These are phyloP conservation scores for Mus caroli DNA, from an alignment of 2,797 vertebrate genomes.

Conservation along the genomic window DNA sequence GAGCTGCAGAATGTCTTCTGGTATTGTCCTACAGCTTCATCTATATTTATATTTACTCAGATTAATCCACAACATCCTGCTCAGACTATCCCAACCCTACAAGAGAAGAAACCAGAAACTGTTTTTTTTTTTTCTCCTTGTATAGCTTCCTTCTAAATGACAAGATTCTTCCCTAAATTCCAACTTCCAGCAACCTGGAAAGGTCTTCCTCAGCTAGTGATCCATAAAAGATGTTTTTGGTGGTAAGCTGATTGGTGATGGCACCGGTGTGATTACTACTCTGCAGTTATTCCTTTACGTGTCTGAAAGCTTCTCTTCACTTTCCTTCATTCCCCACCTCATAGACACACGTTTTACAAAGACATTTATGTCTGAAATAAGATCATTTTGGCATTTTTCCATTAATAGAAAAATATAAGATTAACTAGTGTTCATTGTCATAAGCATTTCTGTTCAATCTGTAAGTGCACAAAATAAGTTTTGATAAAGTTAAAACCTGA, in stretches of 20 bases:
- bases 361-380: background rate
- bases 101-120: background rate
- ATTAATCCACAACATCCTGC: background rate
- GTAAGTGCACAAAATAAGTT: conserved; percentile 72
- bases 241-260: background rate
- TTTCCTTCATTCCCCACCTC: background rate
- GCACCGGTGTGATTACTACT: background rate
- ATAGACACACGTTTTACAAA: conserved; percentile 9
- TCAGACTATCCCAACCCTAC: background rate
- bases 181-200: background rate
- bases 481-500: conserved; percentile 49
- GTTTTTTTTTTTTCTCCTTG: background rate
- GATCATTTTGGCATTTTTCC: background rate
- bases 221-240: background rate
- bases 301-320: background rate
- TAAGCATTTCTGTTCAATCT: conserved; percentile 55
- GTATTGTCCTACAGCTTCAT: background rate
- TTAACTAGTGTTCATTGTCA: background rate
- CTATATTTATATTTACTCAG: conserved; percentile 4
- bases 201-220: background rate
- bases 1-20: background rate
- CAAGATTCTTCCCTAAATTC: background rate
- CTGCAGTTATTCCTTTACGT: background rate
- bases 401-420: conserved; percentile 39
- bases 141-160: background rate